A percentile compares a stretch with the other conserved stretches of the same genome.
phyloP scores from a whole-genome alignment of 2,113 vertebrate genomes.

The Oenanthe oenanthe region DNA sequence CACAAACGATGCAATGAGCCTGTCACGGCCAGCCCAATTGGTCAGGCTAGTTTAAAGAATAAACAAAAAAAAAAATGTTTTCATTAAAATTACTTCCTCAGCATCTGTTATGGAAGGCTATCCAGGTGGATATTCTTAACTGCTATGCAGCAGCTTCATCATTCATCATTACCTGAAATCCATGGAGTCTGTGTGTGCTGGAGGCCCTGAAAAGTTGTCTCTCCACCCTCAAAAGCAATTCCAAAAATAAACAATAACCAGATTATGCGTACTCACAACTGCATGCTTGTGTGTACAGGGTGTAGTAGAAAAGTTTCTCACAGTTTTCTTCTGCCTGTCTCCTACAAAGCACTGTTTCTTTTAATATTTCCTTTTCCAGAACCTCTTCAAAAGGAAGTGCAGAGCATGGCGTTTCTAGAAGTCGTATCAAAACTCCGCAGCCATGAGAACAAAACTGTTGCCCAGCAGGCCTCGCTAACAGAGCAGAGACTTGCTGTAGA shows the following conservation, averaged over 20 bases:
- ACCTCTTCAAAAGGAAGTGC: slow-evolving; percentile 88
- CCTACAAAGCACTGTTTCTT: background rate
- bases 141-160: background rate
- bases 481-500: slow-evolving; percentile 96
- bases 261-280: accelerated
- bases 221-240: background rate
- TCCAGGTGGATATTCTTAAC: background rate
- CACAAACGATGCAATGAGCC: accelerated
- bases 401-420: slow-evolving; percentile 90
- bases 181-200: too few relatives aligned
- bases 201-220: background rate
- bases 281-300: accelerated
- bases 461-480: slow-evolving; percentile 96
- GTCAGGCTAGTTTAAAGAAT: background rate
- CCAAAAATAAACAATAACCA: background rate
- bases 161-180: background rate
- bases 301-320: background rate
- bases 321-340: background rate
- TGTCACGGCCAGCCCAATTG: background rate
- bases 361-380: slow-evolving; percentile 71
- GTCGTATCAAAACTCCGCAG: slow-evolving; percentile 93
- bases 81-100: background rate
- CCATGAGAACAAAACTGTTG: slow-evolving; percentile 97
- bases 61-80: background rate
- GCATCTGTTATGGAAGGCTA: background rate